These are phyloP conservation scores for Listronotus oregonensis DNA, from an alignment of 1,140 invertebrate species.

Conservation along the genomic window DNA sequence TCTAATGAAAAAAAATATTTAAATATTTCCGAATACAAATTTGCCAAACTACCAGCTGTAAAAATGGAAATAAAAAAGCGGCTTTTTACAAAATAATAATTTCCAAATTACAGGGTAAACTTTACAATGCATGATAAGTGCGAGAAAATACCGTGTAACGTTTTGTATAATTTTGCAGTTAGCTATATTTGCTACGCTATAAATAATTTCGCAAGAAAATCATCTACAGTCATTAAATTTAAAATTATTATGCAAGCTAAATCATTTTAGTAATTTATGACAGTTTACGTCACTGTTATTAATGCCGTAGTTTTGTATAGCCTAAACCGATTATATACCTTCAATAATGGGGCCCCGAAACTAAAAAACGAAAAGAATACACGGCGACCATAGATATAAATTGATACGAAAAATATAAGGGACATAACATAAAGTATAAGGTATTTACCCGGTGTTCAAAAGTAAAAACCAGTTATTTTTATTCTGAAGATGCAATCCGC, in stretches of 20 bases:
- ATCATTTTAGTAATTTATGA: conserved; percentile 23
- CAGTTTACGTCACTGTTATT: conserved; percentile 22
- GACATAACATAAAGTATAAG: conserved; percentile 19
- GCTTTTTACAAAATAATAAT: conserved; percentile 11
- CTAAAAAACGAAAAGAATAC: conserved; percentile 15
- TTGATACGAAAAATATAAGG: conserved; percentile 30
- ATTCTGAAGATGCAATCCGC: conserved; percentile 31
- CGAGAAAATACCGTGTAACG: neutral
- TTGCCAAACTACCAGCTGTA: conserved; percentile 1
- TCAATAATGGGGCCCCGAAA: conserved; percentile 19
- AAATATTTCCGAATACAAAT: too few relatives aligned
- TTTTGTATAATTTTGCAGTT: conserved; percentile 18
- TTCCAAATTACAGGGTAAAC: conserved; percentile 5
- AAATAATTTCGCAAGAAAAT: conserved; percentile 21
- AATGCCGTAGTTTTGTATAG: conserved; percentile 12
- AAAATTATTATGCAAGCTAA: conserved; percentile 21
- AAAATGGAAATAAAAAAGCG: conserved; percentile 1
- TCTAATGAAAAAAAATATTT: too few relatives aligned
- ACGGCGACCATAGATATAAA: conserved; percentile 31
- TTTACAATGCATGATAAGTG: conserved; percentile 16
- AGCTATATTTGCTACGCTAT: conserved; percentile 17
- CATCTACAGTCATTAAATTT: conserved; percentile 22
- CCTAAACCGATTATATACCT: conserved; percentile 12
- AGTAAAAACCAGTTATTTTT: conserved; percentile 33
- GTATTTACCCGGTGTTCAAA: conserved; percentile 22